Base-by-base conservation (phyloP, 2,797 vertebrate species). In the Gymnothorax reevesii region DNA sequence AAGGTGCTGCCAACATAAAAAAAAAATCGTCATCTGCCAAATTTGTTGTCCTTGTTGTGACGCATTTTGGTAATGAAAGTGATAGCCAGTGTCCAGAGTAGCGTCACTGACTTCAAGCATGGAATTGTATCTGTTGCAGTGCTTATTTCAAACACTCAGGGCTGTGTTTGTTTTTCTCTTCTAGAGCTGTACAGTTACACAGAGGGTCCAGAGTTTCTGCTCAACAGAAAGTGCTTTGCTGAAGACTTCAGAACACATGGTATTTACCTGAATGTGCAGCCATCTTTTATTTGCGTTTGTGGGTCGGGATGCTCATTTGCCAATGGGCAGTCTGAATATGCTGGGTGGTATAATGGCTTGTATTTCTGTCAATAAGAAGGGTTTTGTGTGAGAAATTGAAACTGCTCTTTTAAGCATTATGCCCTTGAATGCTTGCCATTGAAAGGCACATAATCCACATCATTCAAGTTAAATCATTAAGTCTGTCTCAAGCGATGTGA, bases 171-270 rank as follows among this genome's bases (percentile, higher is more conserved):
- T 83, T n/a, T 42, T 84, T 1, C 85, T 91, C 88, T 88, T 33
- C 25, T 91, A 99, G 99, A 99, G 93, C 95, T 99, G 8, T 99
- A 99, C 93, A 99, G 99, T 92, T 99, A 99, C 88, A 99, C 99
- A 0, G 99, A 99, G 91, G 98, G 97, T 66, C 98, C 99, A 0
- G 99, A 99, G 92, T 99, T 99, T 92, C 92, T 96, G 87, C 94
- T 98, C 77, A 99, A 99, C 90, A 95, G 97, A 73, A 99, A 97
- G 89, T 99, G 99, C 94, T 99, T 99, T 73, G 98, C 99, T 88
- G 98, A 99, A 57, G 98, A 99, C 92, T 98, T 99, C 93, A 95
- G 92, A 90, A 92, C 96, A 89, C 97, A 99, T 1, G 95, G 98
- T 99, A 91, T 95, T 88, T 10, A 7, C 22, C 57, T 85, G 15